Evolutionary conservation across 2,113 vertebrate genomes (phyloP).

Genomic region (Gallinago media): DNA sequence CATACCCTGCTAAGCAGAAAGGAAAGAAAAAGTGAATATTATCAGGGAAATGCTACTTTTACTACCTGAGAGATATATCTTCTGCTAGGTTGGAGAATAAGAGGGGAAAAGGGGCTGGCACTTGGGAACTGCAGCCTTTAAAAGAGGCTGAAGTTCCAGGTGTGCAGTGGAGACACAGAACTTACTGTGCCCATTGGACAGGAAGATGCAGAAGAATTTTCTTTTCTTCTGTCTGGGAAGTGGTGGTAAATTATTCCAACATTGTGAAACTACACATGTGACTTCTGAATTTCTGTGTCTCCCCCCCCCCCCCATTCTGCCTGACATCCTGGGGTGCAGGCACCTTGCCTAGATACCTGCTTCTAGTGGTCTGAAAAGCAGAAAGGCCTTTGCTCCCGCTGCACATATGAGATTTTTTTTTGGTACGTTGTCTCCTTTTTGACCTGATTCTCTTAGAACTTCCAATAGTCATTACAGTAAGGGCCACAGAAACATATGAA

Average conservation of each 20-base stretch:
- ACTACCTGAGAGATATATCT: neutral
- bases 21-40: neutral
- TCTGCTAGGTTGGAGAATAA: neutral
- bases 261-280: neutral
- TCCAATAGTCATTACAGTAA: neutral
- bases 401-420: fast-evolving
- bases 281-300: neutral
- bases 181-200: neutral
- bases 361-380: neutral
- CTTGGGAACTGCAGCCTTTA: neutral
- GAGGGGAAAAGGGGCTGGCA: neutral
- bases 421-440: neutral
- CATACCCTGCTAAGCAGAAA: neutral
- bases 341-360: neutral
- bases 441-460: neutral
- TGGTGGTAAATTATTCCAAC: neutral
- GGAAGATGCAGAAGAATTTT: neutral
- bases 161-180: neutral
- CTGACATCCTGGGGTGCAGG: neutral
- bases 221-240: neutral
- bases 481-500: neutral
- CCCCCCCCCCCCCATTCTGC: neutral
- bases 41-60: neutral
- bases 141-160: neutral
- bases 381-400: neutral